These are phyloP conservation scores for Lycaon pictus DNA, from an alignment of 2,113 vertebrate genomes.

Conservation along the genomic window DNA sequence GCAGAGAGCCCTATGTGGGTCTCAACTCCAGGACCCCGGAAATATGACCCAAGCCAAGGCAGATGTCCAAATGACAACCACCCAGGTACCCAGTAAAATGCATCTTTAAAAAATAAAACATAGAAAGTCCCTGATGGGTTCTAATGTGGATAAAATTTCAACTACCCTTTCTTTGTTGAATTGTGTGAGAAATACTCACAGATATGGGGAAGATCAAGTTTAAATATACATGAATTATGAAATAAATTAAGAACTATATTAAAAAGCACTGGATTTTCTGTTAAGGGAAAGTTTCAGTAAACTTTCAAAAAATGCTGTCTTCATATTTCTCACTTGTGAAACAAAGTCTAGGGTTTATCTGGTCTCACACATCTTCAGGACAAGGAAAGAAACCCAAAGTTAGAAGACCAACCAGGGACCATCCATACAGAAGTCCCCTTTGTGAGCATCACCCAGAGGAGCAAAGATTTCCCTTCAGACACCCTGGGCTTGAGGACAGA, in stretches of 20 bases:
- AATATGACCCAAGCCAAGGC: too few relatives aligned
- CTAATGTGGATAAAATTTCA: neutral
- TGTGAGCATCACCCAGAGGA: neutral
- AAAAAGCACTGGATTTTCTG: neutral
- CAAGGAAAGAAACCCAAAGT: neutral
- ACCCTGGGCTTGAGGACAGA: neutral
- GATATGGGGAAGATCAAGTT: neutral
- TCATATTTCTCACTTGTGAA: neutral
- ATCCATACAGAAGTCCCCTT: neutral
- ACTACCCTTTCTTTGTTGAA: neutral
- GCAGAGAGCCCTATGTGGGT: too few relatives aligned
- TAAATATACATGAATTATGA: neutral
- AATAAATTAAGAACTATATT: neutral
- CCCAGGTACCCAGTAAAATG: neutral
- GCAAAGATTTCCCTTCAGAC: neutral
- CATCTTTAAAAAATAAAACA: neutral
- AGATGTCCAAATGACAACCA: too few relatives aligned
- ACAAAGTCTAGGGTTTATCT: neutral
- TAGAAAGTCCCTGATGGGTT: neutral
- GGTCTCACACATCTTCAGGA: neutral
- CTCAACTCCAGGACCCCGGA: too few relatives aligned
- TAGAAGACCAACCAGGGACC: neutral
- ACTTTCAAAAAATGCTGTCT: neutral
- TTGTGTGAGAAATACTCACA: neutral
- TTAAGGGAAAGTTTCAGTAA: neutral